These are phyloP conservation scores for Carpatolechia fugitivella DNA, from an alignment of 2,888 invertebrate genomes.

Conservation along the genomic window DNA sequence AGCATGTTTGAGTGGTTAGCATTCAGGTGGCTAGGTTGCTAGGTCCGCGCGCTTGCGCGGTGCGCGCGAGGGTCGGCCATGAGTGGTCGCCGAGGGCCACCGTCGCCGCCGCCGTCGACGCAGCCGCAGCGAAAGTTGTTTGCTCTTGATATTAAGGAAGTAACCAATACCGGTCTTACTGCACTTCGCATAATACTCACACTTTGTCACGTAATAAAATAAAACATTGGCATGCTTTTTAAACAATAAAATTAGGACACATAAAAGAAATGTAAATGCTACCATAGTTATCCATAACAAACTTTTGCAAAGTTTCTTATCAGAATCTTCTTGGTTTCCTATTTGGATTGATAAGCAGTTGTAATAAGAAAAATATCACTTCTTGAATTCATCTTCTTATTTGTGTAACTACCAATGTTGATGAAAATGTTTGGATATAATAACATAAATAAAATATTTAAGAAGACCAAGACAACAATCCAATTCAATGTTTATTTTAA, in stretches of 20 bases:
- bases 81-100: neutral
- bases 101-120: conserved; percentile 15
- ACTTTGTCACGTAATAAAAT: neutral
- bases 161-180: conserved; percentile 49
- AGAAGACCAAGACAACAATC: neutral
- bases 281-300: no score
- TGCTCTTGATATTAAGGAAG: conserved; percentile 68
- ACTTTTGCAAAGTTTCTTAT: no score
- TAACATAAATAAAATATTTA: neutral
- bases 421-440: neutral
- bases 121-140: conserved; percentile 67
- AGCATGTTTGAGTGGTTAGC: conserved; percentile 31
- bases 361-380: no score
- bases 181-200: conserved; percentile 28
- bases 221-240: neutral
- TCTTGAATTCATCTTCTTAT: no score
- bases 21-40: conserved; percentile 26
- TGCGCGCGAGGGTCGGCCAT: conserved; percentile 35
- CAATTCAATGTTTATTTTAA: neutral
- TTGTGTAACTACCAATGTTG: no score
- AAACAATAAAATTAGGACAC: no score
- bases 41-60: conserved; percentile 35
- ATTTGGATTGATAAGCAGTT: no score
- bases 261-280: no score
- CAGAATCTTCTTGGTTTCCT: no score